Base-by-base conservation (phyloP, 1,140 invertebrate species). In the Leptinotarsa lineolata region DNA sequence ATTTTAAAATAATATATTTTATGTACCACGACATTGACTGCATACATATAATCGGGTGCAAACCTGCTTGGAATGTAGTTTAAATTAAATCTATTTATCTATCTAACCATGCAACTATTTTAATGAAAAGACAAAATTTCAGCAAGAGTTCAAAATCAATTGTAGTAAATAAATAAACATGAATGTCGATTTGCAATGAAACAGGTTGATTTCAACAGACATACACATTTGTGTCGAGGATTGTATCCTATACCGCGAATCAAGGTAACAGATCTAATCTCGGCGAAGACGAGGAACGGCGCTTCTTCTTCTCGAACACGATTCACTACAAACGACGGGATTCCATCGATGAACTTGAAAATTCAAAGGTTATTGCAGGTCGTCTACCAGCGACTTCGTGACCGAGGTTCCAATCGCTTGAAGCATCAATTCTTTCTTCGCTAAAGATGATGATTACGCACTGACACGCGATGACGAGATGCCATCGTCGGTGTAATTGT, bases 261-360 rank as follows among this genome's bases (percentile, higher is more conserved):
- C n/a, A 59, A 59, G 20, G 58, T 18, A 18, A 13, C 58, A 13
- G 20, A 18, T 59, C 58, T n/a, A 21, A 59, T 59, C 58, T 18
- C 58, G 20, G 11, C 58, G 20, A 21, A 18, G 58, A 18, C 18
- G 60, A 61, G 60, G 60, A 61, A 39, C 8, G 63, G 18, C 63
- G 63, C 63, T 24, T 65, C 63, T 65, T 65, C 63, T 30, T 11
- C 13, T 21, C 63, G 48, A 54, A 16, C 21, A 65, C 63, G 48
- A 54, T 54, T 54, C 48, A 54, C 48, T 16, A 54, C 48, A 13
- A 54, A 54, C 30, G 63, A 65, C 63, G 21, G 63, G 63, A 65
- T 65, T 65, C 63, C 63, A 65, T 16, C 15, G 63, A 39, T 22
- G 63, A 65, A 65, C 63, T 65, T 65, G 63, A 65, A 65, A 65